phyloP scores from a whole-genome alignment of 2,888 invertebrate genomes.

The Pseudoips prasinana region DNA sequence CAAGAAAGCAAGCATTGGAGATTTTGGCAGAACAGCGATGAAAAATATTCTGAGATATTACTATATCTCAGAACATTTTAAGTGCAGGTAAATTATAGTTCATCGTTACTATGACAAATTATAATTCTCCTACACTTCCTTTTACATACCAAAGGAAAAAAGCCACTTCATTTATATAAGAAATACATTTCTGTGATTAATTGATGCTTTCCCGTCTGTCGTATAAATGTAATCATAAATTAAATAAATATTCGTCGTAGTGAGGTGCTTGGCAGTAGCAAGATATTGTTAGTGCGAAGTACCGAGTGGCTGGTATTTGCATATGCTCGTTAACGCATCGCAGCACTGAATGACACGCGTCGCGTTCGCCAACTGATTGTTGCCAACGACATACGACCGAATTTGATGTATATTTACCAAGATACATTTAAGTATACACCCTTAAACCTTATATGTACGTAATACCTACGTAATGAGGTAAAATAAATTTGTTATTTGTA shows the following conservation, averaged over 20 bases:
- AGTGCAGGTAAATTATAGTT: no score
- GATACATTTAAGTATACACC: conserved; percentile 29
- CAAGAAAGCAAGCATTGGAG: no score
- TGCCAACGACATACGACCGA: conserved; percentile 38
- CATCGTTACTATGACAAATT: no score
- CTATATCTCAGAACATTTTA: no score
- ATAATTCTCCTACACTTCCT: no score
- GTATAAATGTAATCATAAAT: no score
- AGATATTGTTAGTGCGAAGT: conserved; percentile 68
- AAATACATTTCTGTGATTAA: no score
- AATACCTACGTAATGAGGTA: conserved; percentile 32
- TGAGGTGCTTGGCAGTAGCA: conserved; percentile 37
- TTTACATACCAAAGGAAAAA: no score
- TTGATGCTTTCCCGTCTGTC: no score
- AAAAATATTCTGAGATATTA: no score
- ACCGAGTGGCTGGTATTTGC: conserved; percentile 62
- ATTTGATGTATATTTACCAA: conserved; percentile 43
- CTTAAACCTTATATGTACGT: conserved; percentile 35
- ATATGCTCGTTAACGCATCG: conserved; percentile 79
- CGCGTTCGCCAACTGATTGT: conserved; percentile 66
- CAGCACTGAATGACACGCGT: conserved; percentile 67
- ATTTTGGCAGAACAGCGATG: no score
- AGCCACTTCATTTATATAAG: background rate
- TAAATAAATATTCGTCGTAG: conserved; percentile 36
- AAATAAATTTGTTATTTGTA: conserved; percentile 16